These are phyloP conservation scores for Zele albiditarsus DNA, from an alignment of 2,888 invertebrate species.

Conservation along the genomic window DNA sequence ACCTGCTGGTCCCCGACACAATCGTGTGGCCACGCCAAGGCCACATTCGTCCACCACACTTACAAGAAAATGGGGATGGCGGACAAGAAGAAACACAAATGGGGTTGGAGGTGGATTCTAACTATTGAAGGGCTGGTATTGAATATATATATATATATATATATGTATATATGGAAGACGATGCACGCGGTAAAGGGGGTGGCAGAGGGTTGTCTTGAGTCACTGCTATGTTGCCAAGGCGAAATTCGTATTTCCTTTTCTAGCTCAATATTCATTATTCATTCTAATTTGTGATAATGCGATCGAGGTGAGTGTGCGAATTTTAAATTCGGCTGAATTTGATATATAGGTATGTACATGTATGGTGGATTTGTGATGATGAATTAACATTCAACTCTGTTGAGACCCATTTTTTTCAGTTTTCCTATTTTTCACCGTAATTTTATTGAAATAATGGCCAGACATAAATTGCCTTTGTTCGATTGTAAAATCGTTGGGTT, in stretches of 20 bases:
- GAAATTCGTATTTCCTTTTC: conserved; percentile 23
- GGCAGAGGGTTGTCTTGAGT: conserved; percentile 8
- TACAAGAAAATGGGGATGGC: conserved; percentile 12
- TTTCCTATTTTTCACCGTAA: no score
- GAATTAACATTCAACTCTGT: no score
- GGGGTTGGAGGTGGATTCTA: neutral
- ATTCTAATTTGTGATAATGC: conserved; percentile 18
- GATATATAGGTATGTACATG: neutral
- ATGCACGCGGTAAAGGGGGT: neutral
- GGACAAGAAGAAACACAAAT: neutral
- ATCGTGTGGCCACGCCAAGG: conserved; percentile 34
- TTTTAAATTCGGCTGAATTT: neutral
- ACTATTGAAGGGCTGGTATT: conserved; percentile 13
- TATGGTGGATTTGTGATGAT: no score
- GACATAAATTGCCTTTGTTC: no score
- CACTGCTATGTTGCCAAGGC: conserved; percentile 17
- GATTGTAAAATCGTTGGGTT: no score
- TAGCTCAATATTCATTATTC: conserved; percentile 22
- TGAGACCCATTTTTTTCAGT: no score
- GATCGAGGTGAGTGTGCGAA: conserved; percentile 4
- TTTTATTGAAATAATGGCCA: no score
- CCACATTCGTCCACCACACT: conserved; percentile 22
- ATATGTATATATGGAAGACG: conserved; percentile 19
- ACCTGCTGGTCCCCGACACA: conserved; percentile 14
- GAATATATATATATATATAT: neutral